Evolutionary conservation across 2,797 vertebrate species (phyloP).

Genomic region (Phalanger gymnotis): DNA sequence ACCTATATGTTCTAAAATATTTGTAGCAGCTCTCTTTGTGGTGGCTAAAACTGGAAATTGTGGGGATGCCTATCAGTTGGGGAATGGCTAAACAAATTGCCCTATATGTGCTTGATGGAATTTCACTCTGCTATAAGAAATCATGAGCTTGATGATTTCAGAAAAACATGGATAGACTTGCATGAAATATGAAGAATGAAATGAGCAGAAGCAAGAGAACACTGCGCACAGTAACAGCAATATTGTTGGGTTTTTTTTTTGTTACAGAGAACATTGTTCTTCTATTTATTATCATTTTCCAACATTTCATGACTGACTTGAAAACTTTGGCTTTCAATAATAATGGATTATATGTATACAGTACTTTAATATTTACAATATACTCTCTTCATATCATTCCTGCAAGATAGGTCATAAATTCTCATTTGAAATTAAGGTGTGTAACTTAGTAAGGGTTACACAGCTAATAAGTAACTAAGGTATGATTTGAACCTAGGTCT

Average conservation of each 20-base stretch:
- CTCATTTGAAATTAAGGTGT: not conserved
- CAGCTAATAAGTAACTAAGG: not conserved
- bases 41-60: no score
- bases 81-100: no score
- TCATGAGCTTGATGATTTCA: no score
- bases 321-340: not conserved
- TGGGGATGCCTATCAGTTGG: no score
- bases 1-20: no score
- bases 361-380: not conserved
- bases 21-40: no score
- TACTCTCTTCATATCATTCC: not conserved
- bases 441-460: no score
- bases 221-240: not conserved
- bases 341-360: not conserved
- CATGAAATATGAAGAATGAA: not conserved
- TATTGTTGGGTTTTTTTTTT: no score
- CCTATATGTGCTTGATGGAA: no score
- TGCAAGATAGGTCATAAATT: not conserved
- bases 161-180: not conserved
- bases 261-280: no score
- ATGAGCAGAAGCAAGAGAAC: not conserved
- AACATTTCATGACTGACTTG: not conserved
- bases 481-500: not conserved
- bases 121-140: no score
- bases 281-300: not conserved